These are phyloP conservation scores for Clanis bilineata DNA, from an alignment of 2,888 invertebrate species.

Conservation along the genomic window DNA sequence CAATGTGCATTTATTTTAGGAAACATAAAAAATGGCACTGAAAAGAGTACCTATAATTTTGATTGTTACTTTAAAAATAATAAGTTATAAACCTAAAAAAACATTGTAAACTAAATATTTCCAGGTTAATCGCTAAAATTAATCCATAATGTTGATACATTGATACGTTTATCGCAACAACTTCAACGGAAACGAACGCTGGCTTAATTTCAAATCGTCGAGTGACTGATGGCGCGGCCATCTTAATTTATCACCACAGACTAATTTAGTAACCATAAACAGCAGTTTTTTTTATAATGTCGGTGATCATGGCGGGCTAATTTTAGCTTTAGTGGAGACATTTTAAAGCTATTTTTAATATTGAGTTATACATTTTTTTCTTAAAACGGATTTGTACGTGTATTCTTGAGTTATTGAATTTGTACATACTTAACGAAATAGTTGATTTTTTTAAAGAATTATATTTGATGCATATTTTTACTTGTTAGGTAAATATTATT, in stretches of 20 bases:
- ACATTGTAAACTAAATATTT: background rate
- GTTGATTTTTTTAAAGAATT: no score
- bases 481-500: no score
- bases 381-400: background rate
- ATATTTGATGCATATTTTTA: no score
- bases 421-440: no score
- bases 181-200: constrained; percentile 2
- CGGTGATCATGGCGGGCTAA: background rate
- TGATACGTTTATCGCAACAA: background rate
- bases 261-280: constrained; percentile 11
- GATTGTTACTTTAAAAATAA: no score
- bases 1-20: no score
- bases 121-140: background rate
- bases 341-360: background rate
- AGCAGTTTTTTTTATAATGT: background rate
- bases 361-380: background rate
- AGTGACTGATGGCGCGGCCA: constrained; percentile 15
- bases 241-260: constrained; percentile 12
- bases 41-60: no score
- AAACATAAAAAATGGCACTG: no score
- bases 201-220: constrained; percentile 13
- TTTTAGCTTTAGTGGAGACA: background rate
- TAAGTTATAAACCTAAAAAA: no score
- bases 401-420: no score
- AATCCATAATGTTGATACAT: background rate